Percentiles rank a stretch among this genome's conserved stretches.
These are phyloP conservation scores for Drosophila funebris DNA, from an alignment of 1,140 invertebrate genomes.

Conservation along the genomic window DNA sequence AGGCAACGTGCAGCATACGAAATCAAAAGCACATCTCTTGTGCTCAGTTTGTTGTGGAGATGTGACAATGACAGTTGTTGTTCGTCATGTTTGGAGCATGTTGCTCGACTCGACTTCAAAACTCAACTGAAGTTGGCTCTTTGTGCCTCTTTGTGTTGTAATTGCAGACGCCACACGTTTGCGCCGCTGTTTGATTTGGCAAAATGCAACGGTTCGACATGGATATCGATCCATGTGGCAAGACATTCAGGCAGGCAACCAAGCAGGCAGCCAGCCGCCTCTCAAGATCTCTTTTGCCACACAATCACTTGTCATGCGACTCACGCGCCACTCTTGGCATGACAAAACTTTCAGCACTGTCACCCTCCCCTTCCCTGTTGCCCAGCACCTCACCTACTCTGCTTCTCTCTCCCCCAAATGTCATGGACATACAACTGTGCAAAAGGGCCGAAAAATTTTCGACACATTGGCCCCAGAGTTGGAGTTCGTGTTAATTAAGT, in stretches of 20 bases:
- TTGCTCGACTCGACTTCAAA: conserved; percentile 21
- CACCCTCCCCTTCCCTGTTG: background rate
- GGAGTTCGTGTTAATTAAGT: conserved; percentile 69
- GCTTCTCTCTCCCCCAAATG: background rate
- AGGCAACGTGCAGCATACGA: conserved; percentile 51
- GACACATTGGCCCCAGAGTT: conserved; percentile 48
- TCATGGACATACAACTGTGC: conserved; percentile 12
- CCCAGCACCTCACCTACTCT: background rate
- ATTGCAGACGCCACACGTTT: conserved; percentile 83
- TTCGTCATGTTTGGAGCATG: conserved; percentile 81
- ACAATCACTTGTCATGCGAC: conserved; percentile 69
- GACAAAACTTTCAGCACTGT: conserved; percentile 69
- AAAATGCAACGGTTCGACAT: conserved; percentile 78
- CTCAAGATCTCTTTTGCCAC: conserved; percentile 2
- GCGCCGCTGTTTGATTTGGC: conserved; percentile 76
- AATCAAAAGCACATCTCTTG: conserved; percentile 46
- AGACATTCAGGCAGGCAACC: background rate
- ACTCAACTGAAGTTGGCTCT: conserved; percentile 31
- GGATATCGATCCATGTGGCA: conserved; percentile 53
- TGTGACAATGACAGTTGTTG: conserved; percentile 83
- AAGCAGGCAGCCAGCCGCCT: background rate
- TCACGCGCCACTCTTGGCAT: conserved; percentile 75
- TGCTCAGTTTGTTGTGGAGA: conserved; percentile 56
- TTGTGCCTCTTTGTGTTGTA: conserved; percentile 69
- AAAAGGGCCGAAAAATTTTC: conserved; percentile 67